Conservation (phyloP, 2,888 invertebrate genomes). For the Blastobasis lacticolella region DNA sequence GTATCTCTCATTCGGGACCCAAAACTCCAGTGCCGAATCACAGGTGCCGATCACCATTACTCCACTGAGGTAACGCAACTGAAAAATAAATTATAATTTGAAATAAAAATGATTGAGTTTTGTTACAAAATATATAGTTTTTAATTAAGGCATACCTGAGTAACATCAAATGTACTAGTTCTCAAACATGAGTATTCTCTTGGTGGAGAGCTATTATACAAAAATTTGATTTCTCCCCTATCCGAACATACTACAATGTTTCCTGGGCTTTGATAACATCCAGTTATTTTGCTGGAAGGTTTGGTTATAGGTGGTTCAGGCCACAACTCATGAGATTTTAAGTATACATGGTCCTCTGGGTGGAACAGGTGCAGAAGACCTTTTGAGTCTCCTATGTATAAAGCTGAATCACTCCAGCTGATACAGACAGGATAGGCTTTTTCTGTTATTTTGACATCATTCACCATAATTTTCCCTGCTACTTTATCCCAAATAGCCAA, state of each 20-base stretch:
- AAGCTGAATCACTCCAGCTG: slow-evolving; percentile 50
- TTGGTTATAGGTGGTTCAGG: slow-evolving; percentile 43
- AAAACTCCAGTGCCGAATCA: slow-evolving; percentile 65
- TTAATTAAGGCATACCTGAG: slow-evolving; percentile 40
- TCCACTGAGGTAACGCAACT: slow-evolving; percentile 63
- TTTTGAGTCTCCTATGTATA: slow-evolving; percentile 64
- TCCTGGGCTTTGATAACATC: slow-evolving; percentile 52
- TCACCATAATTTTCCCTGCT: slow-evolving; percentile 55
- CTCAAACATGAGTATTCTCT: slow-evolving; percentile 45
- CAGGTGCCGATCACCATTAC: slow-evolving; percentile 66
- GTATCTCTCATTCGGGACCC: slow-evolving; percentile 52
- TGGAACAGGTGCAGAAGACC: slow-evolving; percentile 56
- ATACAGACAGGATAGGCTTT: slow-evolving; percentile 59
- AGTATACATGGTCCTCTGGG: slow-evolving; percentile 41
- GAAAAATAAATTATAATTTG: slow-evolving; percentile 24
- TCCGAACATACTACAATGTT: slow-evolving; percentile 61
- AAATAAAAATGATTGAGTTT: neutral
- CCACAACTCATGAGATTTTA: slow-evolving; percentile 51
- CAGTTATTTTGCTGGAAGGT: slow-evolving; percentile 55
- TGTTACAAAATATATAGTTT: neutral
- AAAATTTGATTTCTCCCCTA: slow-evolving; percentile 60
- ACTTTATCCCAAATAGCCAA: slow-evolving; percentile 73
- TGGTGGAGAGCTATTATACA: slow-evolving; percentile 60
- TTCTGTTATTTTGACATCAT: slow-evolving; percentile 45
- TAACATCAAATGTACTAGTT: slow-evolving; percentile 54